Evolutionary conservation across 2,797 vertebrate genomes (phyloP).

Genomic region (Enteromius mattozi): DNA sequence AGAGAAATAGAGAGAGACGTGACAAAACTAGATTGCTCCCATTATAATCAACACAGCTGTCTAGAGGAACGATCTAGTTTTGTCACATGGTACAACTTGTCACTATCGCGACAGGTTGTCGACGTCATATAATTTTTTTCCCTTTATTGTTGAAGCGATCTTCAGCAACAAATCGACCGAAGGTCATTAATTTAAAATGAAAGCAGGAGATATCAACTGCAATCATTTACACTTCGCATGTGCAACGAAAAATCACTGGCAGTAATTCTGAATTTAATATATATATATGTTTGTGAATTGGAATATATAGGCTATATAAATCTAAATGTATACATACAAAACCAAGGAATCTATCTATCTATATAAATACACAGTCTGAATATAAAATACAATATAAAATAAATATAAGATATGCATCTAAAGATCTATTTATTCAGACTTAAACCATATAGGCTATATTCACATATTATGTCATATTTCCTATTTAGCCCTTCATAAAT

Average conservation of each 20-base stretch:
- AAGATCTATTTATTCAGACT: neutral
- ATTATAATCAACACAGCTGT: slow-evolving; percentile 16
- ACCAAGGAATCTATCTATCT: no score
- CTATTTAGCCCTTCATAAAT: neutral
- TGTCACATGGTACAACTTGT: neutral
- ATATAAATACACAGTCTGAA: no score
- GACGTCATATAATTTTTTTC: slow-evolving; percentile 5
- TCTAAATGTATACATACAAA: no score
- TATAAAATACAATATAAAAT: no score
- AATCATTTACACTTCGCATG: neutral
- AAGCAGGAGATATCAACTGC: neutral
- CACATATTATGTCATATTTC: neutral
- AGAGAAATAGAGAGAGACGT: slow-evolving; percentile 34
- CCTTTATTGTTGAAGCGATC: neutral
- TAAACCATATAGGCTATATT: neutral
- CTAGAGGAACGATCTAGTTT: neutral
- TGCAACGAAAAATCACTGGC: neutral
- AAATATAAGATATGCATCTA: no score
- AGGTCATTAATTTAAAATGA: neutral
- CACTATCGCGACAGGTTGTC: neutral
- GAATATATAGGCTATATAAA: no score
- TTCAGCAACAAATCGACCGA: neutral
- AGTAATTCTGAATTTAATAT: no score
- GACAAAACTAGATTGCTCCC: slow-evolving; percentile 27
- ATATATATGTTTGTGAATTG: no score